These are phyloP conservation scores for Meandrusa payeni DNA, from an alignment of 2,888 invertebrate species.

Conservation along the genomic window DNA sequence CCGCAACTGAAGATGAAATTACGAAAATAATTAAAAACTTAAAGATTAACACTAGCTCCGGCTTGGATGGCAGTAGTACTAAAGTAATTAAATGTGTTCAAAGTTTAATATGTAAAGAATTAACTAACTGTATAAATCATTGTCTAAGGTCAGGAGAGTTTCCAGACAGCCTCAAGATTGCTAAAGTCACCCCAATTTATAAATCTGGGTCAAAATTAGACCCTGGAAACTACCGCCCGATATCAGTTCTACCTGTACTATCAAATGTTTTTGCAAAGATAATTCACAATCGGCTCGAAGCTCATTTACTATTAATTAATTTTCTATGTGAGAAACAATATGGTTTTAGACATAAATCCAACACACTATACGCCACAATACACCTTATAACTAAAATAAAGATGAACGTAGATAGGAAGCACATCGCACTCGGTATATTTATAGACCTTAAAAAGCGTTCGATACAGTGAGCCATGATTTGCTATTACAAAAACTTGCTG, in stretches of 20 bases:
- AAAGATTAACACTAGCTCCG: slow-evolving; percentile 9
- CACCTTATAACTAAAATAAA: slow-evolving; percentile 14
- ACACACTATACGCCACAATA: slow-evolving; percentile 2
- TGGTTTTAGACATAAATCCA: slow-evolving; percentile 10
- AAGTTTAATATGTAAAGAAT: neutral
- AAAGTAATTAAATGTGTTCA: slow-evolving; percentile 22
- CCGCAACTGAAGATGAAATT: neutral
- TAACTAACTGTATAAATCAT: too few species aligned
- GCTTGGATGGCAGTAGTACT: slow-evolving; percentile 17
- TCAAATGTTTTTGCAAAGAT: slow-evolving; percentile 16
- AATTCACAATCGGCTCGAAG: slow-evolving; percentile 4
- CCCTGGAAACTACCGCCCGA: slow-evolving; percentile 15
- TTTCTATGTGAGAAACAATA: slow-evolving; percentile 7
- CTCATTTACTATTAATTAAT: slow-evolving; percentile 8
- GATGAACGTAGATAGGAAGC: slow-evolving; percentile 23
- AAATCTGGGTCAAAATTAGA: slow-evolving; percentile 19
- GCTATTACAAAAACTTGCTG: too few species aligned
- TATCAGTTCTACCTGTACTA: slow-evolving; percentile 17
- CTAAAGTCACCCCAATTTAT: slow-evolving; percentile 25
- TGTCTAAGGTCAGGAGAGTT: too few species aligned
- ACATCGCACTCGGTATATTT: slow-evolving; percentile 2
- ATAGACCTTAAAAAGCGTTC: neutral
- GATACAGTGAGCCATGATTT: too few species aligned
- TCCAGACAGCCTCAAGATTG: slow-evolving; percentile 25
- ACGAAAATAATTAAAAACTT: neutral